Evolutionary conservation across 2,113 vertebrate species (phyloP), one percentile per base, ranked within the genome.

Genomic region (Xenus cinereus): DNA sequence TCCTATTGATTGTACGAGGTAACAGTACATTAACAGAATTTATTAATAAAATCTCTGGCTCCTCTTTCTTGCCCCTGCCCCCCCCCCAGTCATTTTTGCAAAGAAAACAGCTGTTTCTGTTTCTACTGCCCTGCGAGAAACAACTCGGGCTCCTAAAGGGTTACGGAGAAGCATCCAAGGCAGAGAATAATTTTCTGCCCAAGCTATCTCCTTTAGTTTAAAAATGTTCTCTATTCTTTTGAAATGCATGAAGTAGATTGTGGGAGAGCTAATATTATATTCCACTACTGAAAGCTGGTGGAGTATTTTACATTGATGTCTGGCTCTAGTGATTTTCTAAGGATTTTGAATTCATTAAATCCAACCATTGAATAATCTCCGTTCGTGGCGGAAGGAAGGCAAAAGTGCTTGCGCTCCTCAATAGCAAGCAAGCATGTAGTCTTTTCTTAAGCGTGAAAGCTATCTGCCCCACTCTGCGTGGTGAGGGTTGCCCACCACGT

Each of bases 341-440:
- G 96, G 97, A 95, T 97, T 96, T 93, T 97, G 96, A 95, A 97
- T 97, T 97, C 97, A 97, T 96, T 96, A 96, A 96, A 94, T 84
- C 73, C 94, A 95, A 33, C 96, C 94, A 93, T 80, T 94, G 96
- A 97, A 97, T 96, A 94, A 96, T 95, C 96, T 94, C 95, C 81
- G 50, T 85, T 95, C 2, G 80, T 91, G 91, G 95, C 5, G 21
- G 91, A 95, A 96, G 87, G 94, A 54, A 96, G 81, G 95, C 84
- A 51, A 5, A 96, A 95, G 89, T 85, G 89, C 95, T 97, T 95
- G 92, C 2, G 9, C 67, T 91, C 91, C 63, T 80, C 89, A 87
- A 6, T 30, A 91, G 89, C 95, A 87, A 59, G 79, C 71, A 78
- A 62, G 16, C 45, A 1, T 89, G 96, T 95, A 89, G 93, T 41